These are phyloP conservation scores for Cryptoleucopteryx plumbea DNA, from an alignment of 2,113 vertebrate species.

Conservation along the genomic window DNA sequence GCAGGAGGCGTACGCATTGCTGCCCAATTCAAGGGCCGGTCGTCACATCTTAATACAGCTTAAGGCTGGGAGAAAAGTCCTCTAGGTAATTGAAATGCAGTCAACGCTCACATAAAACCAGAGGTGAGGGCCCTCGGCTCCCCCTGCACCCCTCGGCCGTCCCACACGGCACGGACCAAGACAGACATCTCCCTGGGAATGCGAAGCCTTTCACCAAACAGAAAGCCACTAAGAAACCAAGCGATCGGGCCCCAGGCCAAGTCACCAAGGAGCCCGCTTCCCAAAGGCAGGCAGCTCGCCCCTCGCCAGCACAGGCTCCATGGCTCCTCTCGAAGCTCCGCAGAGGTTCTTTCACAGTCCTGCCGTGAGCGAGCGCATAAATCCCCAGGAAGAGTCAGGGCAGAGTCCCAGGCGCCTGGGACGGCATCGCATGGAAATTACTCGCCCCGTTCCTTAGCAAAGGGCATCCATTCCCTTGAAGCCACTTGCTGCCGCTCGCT, in stretches of 20 bases:
- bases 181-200: neutral
- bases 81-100: neutral
- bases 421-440: neutral
- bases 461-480: neutral
- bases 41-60: neutral
- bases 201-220: neutral
- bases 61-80: neutral
- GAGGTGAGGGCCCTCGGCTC: neutral
- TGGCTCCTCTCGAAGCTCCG: neutral
- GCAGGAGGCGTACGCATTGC: neutral
- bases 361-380: accelerated
- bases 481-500: neutral
- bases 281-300: neutral
- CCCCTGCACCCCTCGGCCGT: neutral
- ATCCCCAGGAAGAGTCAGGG: neutral
- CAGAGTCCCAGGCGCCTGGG: neutral
- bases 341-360: neutral
- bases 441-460: neutral
- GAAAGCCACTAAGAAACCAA: neutral
- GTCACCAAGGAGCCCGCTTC: neutral
- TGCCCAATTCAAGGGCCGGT: neutral
- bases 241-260: neutral
- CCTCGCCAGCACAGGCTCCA: neutral
- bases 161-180: accelerated
- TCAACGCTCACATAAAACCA: neutral